Evolutionary conservation across 2,888 invertebrate species (phyloP).

Genomic region (Saturnia japonica): DNA sequence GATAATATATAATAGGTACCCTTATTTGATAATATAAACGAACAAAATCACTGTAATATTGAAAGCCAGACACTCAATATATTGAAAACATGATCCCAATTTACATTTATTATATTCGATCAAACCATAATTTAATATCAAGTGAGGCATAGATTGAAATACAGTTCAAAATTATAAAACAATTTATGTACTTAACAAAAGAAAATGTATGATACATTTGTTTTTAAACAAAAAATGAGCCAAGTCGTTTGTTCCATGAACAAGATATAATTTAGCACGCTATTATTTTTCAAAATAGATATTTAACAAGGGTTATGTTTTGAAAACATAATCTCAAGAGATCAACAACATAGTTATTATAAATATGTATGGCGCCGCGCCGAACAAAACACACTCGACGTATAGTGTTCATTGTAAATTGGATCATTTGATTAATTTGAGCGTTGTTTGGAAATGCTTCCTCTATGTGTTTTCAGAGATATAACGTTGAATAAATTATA

Average conservation of each 20-base stretch:
- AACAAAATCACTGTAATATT: too few relatives aligned
- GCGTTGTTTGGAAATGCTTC: neutral
- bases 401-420: neutral
- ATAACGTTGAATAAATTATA: neutral
- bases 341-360: slow-evolving; percentile 2
- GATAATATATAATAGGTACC: too few relatives aligned
- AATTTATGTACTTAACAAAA: neutral
- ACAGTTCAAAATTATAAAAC: neutral
- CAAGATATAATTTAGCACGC: neutral
- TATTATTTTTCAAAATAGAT: neutral
- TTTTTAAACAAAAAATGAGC: neutral
- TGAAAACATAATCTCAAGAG: neutral
- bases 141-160: too few relatives aligned
- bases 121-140: too few relatives aligned
- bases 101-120: too few relatives aligned
- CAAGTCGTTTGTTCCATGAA: neutral
- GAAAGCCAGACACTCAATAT: too few relatives aligned
- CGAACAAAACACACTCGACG: neutral
- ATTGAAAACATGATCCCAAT: too few relatives aligned
- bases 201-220: neutral
- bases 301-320: neutral
- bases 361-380: neutral
- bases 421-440: neutral
- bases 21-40: too few relatives aligned
- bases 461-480: neutral